Conservation (phyloP, 2,888 invertebrate genomes). For the Macropis europaea region DNA sequence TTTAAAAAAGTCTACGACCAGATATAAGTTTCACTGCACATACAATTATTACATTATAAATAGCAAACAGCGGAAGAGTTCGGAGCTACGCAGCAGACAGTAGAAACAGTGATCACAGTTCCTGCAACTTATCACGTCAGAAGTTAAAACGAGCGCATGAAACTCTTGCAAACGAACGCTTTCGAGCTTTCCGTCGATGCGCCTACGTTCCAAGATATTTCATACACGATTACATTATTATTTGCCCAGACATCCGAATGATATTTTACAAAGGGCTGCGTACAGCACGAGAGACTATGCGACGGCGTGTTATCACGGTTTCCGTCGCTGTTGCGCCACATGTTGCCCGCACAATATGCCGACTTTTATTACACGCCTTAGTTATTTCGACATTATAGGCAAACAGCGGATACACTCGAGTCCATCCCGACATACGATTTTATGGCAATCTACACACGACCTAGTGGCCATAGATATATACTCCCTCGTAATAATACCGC, state of each 20-base stretch:
- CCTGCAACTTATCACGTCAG: too few species aligned
- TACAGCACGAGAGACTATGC: background rate
- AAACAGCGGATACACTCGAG: conserved; percentile 6
- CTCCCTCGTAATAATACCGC: background rate
- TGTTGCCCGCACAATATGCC: background rate
- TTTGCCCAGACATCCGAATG: background rate
- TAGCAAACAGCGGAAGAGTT: too few species aligned
- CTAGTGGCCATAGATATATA: background rate
- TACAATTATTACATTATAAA: too few species aligned
- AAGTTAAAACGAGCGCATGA: too few species aligned
- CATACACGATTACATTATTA: too few species aligned
- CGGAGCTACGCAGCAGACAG: too few species aligned
- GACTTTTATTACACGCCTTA: conserved; percentile 12
- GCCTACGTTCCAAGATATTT: too few species aligned
- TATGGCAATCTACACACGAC: background rate
- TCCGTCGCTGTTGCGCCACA: background rate
- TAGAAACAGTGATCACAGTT: too few species aligned
- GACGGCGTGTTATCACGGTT: conserved; percentile 13
- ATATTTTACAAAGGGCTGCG: background rate
- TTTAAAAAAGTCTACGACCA: too few species aligned
- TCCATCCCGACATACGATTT: background rate
- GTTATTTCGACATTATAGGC: conserved; percentile 15
- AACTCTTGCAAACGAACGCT: too few species aligned
- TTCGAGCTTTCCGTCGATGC: background rate
- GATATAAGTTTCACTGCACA: too few species aligned